A percentile compares a stretch with the other conserved stretches of the same genome.
Conservation (phyloP, 2,113 vertebrate species). For the Leucoraja erinaceus region DNA sequence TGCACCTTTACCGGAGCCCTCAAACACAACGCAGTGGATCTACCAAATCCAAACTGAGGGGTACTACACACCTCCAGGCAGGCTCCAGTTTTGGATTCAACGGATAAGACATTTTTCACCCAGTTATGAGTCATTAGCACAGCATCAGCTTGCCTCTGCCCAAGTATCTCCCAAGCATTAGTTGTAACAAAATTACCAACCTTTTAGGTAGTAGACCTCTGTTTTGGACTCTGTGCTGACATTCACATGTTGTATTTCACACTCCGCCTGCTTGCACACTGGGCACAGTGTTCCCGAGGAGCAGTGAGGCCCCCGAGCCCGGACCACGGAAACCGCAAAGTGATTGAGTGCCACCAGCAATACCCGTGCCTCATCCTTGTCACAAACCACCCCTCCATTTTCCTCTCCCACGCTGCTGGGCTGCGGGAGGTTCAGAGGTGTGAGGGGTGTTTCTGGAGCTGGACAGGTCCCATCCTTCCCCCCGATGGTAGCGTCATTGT, state of each 20-base stretch:
- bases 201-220: background rate
- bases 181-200: background rate
- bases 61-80: too few species aligned
- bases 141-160: too few species aligned
- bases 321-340: conserved; percentile 51
- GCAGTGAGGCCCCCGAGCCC: conserved; percentile 47
- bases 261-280: conserved; percentile 42
- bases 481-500: too few species aligned
- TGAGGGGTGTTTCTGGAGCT: background rate
- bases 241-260: conserved; percentile 49
- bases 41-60: too few species aligned
- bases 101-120: too few species aligned
- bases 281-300: conserved; percentile 34
- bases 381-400: too few species aligned
- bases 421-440: background rate
- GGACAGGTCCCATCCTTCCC: too few species aligned
- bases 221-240: conserved; percentile 46
- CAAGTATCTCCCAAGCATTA: background rate
- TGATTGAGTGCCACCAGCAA: conserved; percentile 54
- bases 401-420: background rate
- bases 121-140: too few species aligned
- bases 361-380: background rate
- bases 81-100: too few species aligned
- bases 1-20: too few species aligned
- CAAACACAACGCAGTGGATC: too few species aligned